Conservation (phyloP, 2,797 vertebrate species). For the Chrysocyon brachyurus region DNA sequence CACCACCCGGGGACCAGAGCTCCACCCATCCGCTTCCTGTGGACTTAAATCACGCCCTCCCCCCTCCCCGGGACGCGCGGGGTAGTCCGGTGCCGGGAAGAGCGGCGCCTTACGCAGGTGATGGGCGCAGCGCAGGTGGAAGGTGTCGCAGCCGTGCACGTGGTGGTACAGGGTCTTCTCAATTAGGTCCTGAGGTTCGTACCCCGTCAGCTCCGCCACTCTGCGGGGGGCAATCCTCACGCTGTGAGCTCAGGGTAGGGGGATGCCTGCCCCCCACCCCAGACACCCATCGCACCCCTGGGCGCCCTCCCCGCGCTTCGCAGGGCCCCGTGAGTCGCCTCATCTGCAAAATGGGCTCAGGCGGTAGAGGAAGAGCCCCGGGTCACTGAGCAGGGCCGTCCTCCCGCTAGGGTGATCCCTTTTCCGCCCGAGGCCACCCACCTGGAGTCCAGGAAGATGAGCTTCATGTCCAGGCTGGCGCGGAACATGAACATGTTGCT, state of each 20-base stretch:
- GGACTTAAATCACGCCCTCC: not conserved
- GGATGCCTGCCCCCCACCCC: not conserved
- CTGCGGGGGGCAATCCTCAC: slow-evolving; percentile 85
- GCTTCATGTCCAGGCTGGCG: slow-evolving; percentile 99
- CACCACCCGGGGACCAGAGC: not conserved
- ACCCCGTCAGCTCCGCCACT: slow-evolving; percentile 97
- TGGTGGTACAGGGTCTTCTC: slow-evolving; percentile 99
- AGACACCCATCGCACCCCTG: not conserved
- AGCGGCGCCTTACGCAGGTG: slow-evolving; percentile 94
- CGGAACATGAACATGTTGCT: slow-evolving; percentile 99
- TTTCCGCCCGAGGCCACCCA: slow-evolving; percentile 76
- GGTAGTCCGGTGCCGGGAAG: accelerated
- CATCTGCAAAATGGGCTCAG: not conserved
- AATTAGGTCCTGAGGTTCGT: slow-evolving; percentile 98
- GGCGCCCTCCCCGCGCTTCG: not conserved
- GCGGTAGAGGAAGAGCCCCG: not conserved
- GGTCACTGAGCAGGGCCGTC: not conserved
- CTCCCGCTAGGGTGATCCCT: not conserved
- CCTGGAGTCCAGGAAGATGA: slow-evolving; percentile 99
- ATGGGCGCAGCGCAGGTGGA: slow-evolving; percentile 98
- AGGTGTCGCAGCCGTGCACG: slow-evolving; percentile 98
- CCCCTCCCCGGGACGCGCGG: not conserved
- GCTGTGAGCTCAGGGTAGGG: not conserved
- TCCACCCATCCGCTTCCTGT: not conserved
- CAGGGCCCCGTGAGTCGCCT: not conserved